Conservation (phyloP, 2,113 vertebrate species). For the sheep (Ovis aries) region ARS-UI_Ramb_v3.0 NC_056060.1:54855501-54856000, state of each 20-base stretch:
- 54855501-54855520: not conserved
- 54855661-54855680: not conserved
- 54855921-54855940: not conserved
- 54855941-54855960: not conserved
- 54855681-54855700: accelerated
- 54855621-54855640: not conserved
- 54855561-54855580: not conserved
- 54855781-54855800: not conserved
- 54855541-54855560: not conserved
- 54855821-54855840: not conserved
- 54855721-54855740: not conserved
- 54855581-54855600: not conserved
- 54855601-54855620: not conserved
- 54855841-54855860: not conserved
- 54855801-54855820: not conserved
- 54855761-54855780: not conserved
- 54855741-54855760: not conserved
- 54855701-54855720: not conserved
- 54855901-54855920: not conserved
- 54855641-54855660: not conserved
- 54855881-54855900: accelerated
- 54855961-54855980: not conserved
- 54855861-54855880: accelerated
- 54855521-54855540: not conserved
- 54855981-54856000: not conserved